Base-by-base conservation (phyloP, 1,140 invertebrate species). In the Procambarus clarkii region DNA sequence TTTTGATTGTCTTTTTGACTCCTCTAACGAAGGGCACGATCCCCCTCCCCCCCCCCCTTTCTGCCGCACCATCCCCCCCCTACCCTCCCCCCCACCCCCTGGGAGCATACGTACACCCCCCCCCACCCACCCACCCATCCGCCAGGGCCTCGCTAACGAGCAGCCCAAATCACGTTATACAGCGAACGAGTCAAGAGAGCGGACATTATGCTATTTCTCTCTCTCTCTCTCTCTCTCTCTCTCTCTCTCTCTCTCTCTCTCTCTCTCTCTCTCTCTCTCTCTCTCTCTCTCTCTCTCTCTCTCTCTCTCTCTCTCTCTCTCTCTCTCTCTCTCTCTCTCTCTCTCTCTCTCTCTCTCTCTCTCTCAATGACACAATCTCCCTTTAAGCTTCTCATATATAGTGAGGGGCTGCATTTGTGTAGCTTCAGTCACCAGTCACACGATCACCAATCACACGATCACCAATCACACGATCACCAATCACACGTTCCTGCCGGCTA, bases 1-100 rank as follows among this genome's bases (percentile, higher is more conserved):
- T 9, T 7, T 21, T 80, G 78, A 80, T 80, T 80, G 78, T 46
- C 78, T 80, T 80, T 80, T 80, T 80, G 78, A 80, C 78, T 80
- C 78, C 48, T n/a, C 78, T 80, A 80, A 80, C 78, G 78, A 83
- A 83, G 60, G 48, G 21, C 34, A 48, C 58, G n/a, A 44, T 21
- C 44, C 82, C 82, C 82, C 60, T 71, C 60, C 34, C 4, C 24
- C 82, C 34, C 58, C 15, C 48, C 81, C 54, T n/a, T n/a, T 54
- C 50, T 0, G 50, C 50, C 50, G 7, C 11, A 11, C 50, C 50
- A 3, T 54, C 50, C 50, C 50, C 50, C 50, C 50, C 4, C 50
- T 54, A 11, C 50, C 50, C 50, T 54, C 50, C 50, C 50, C 50
- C 50, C 7, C 50, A 54, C 50, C 50, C 50, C 50, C n/a, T n/a